phyloP scores from a whole-genome alignment of 2,797 vertebrate genomes.

The Falco novaeseelandiae region DNA sequence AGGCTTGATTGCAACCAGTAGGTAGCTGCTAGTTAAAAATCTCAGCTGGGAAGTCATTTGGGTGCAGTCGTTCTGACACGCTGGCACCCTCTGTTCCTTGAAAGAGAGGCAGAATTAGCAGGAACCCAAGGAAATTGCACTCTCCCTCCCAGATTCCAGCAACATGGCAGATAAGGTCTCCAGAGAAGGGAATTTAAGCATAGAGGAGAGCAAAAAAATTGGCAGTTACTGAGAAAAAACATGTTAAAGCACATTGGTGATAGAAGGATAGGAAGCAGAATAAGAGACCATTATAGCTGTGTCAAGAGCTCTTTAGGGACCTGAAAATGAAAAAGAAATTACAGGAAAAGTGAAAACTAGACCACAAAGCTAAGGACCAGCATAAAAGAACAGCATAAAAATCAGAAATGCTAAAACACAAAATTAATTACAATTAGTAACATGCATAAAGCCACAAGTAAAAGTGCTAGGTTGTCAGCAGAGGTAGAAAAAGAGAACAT shows the following conservation, averaged over 20 bases:
- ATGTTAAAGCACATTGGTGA: background rate
- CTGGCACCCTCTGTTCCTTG: background rate
- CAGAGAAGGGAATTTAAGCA: background rate
- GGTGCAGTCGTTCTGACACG: background rate
- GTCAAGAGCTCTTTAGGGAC: background rate
- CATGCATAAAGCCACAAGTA: background rate
- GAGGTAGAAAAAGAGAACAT: background rate
- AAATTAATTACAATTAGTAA: slow-evolving; percentile 46
- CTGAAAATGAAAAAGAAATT: background rate
- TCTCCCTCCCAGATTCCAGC: background rate
- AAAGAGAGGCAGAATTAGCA: background rate
- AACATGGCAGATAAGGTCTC: background rate
- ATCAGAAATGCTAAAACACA: background rate
- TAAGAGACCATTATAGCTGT: background rate
- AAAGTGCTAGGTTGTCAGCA: background rate
- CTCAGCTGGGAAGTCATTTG: slow-evolving; percentile 16
- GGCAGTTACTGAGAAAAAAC: background rate
- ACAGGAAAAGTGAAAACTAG: background rate
- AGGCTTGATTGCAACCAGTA: slow-evolving; percentile 8
- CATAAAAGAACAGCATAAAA: background rate
- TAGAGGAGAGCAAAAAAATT: background rate
- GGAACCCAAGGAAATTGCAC: background rate
- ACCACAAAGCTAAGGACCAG: background rate
- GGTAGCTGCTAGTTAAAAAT: slow-evolving; percentile 15
- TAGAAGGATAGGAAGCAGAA: background rate